Percentiles rank a stretch among this genome's conserved stretches.
phyloP scores from a whole-genome alignment of 2,113 vertebrate species.

The Equus quagga region DNA sequence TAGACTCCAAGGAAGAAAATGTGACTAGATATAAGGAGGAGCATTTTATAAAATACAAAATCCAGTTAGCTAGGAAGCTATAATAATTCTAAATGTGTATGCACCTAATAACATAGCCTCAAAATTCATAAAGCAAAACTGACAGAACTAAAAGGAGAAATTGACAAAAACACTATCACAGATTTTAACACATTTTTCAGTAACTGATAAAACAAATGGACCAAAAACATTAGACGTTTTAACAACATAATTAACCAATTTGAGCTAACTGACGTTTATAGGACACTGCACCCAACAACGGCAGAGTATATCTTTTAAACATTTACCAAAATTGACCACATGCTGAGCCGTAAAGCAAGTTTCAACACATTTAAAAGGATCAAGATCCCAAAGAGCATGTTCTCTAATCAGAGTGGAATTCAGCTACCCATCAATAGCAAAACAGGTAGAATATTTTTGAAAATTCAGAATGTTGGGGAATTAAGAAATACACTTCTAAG shows the following conservation, averaged over 20 bases:
- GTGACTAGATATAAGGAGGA: background rate
- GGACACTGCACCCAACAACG: background rate
- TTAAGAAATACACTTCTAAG: background rate
- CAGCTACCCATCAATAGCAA: background rate
- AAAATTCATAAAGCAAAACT: background rate
- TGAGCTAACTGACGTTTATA: background rate
- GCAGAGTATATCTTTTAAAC: background rate
- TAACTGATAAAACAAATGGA: background rate
- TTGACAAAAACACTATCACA: background rate
- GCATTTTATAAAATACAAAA: background rate
- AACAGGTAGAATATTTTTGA: background rate
- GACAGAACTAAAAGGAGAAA: background rate
- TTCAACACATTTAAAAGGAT: background rate
- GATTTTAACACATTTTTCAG: too few relatives aligned
- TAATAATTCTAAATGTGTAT: background rate
- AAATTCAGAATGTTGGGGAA: background rate
- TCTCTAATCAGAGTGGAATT: background rate
- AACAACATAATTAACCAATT: background rate
- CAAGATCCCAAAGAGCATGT: background rate
- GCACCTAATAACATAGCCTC: background rate
- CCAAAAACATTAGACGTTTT: background rate
- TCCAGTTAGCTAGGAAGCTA: background rate
- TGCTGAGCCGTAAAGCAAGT: background rate
- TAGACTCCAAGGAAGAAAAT: background rate
- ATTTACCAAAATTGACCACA: background rate